Percentiles rank a stretch among this genome's conserved stretches.
phyloP scores from a whole-genome alignment of 2,888 invertebrate species.

The Adelphocoris suturalis region DNA sequence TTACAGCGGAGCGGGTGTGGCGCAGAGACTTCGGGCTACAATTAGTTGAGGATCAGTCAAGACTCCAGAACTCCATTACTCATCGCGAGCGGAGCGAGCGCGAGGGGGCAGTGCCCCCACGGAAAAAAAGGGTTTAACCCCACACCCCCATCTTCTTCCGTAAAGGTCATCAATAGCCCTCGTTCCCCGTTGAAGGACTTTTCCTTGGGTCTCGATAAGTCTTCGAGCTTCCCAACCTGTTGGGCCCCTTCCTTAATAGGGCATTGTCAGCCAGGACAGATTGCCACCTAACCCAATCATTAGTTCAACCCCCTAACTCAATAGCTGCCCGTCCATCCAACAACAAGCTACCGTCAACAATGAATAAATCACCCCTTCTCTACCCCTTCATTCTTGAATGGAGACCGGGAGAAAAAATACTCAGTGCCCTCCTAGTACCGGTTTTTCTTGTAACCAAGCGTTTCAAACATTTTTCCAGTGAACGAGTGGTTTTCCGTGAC shows the following conservation, averaged over 20 bases:
- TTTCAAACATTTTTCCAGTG: too few relatives aligned
- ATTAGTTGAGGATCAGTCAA: conserved; percentile 62
- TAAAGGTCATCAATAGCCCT: conserved; percentile 62
- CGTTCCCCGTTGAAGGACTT: conserved; percentile 39
- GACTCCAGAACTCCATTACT: conserved; percentile 58
- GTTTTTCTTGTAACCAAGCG: not conserved
- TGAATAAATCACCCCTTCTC: conserved; percentile 67
- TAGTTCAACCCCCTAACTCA: conserved; percentile 70
- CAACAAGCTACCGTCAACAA: conserved; percentile 70
- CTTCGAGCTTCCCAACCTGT: conserved; percentile 69
- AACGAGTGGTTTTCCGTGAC: too few relatives aligned
- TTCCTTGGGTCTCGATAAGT: conserved; percentile 65
- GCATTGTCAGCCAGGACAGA: conserved; percentile 70
- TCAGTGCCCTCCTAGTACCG: not conserved
- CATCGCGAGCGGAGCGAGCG: conserved; percentile 12
- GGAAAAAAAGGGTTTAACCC: conserved; percentile 11
- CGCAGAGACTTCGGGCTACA: conserved; percentile 31
- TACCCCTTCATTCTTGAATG: not conserved
- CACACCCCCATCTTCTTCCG: conserved; percentile 20
- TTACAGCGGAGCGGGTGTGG: not conserved
- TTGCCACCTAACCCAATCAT: conserved; percentile 70
- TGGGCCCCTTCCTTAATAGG: conserved; percentile 67
- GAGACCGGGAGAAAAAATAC: not conserved
- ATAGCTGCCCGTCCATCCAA: conserved; percentile 61
- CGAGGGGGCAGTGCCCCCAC: not conserved